A percentile compares a stretch with the other conserved stretches of the same genome.
Evolutionary conservation across 92 coral and sea anemone species (phyloP).

Genomic region (Ricordea florida): DNA sequence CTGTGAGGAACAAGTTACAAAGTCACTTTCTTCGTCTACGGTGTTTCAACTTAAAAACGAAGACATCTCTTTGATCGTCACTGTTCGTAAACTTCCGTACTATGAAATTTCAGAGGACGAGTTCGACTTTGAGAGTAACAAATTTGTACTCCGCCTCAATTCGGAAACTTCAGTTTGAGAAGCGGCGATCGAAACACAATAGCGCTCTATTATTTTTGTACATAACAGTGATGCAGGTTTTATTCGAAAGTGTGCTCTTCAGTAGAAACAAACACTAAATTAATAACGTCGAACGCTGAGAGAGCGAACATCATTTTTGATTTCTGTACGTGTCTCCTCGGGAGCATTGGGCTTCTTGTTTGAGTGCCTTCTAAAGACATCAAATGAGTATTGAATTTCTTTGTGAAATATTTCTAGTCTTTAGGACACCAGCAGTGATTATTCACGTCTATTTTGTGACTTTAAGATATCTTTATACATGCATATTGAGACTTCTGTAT

Average conservation of each 20-base stretch:
- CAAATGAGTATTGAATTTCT: background rate
- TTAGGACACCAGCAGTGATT: background rate
- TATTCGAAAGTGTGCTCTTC: conserved; percentile 25
- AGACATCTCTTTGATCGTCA: conserved; percentile 78
- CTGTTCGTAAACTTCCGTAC: conserved; percentile 85
- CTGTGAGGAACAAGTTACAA: conserved; percentile 95
- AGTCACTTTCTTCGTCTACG: conserved; percentile 87
- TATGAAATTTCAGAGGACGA: conserved; percentile 85
- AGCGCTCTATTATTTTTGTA: background rate
- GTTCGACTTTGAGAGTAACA: conserved; percentile 96
- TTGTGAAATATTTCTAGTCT: conserved; percentile 4
- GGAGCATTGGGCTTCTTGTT: too few relatives aligned
- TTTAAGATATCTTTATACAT: too few relatives aligned
- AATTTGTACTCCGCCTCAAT: conserved; percentile 90
- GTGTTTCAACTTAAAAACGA: conserved; percentile 94
- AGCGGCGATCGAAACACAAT: background rate
- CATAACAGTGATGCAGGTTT: background rate
- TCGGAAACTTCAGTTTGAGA: conserved; percentile 96
- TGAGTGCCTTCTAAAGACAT: background rate
- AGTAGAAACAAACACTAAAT: conserved; percentile 16
- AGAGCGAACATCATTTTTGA: background rate
- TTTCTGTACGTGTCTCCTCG: conserved; percentile 14
- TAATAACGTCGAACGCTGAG: background rate
- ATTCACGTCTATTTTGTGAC: too few relatives aligned
- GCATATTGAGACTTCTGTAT: too few relatives aligned